Evolutionary conservation across 2,888 invertebrate genomes (phyloP).

Genomic region (Arge pagana): DNA sequence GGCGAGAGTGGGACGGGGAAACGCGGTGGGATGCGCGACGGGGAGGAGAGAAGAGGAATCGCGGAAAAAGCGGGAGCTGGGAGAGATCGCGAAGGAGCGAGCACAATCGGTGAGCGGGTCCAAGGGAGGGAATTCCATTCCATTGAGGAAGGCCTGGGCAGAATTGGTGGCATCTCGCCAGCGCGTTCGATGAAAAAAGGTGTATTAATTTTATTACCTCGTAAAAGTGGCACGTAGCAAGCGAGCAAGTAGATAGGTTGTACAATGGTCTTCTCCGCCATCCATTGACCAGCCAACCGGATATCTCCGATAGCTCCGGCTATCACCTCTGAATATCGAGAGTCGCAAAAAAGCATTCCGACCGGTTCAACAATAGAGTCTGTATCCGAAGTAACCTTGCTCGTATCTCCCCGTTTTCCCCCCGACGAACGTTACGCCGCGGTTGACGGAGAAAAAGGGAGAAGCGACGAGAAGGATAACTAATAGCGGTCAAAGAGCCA

Average conservation of each 20-base stretch:
- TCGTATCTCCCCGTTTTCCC: too few relatives aligned
- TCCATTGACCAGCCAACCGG: conserved; percentile 8
- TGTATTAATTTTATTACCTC: conserved; percentile 26
- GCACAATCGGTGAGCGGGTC: background rate
- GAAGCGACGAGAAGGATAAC: too few relatives aligned
- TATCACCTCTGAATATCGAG: conserved; percentile 9
- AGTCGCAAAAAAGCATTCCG: too few relatives aligned
- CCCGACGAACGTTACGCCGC: too few relatives aligned
- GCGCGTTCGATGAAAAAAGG: conserved; percentile 19
- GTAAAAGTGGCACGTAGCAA: conserved; percentile 21
- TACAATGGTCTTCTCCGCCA: conserved; percentile 7
- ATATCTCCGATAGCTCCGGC: conserved; percentile 16
- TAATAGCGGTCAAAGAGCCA: too few relatives aligned
- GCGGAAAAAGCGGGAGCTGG: conserved; percentile 1
- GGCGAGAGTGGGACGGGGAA: background rate
- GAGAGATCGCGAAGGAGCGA: conserved; percentile 1
- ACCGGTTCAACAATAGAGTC: too few relatives aligned
- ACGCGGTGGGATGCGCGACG: conserved; percentile 1
- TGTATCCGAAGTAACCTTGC: too few relatives aligned
- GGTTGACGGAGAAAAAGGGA: too few relatives aligned
- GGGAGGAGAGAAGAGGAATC: background rate
- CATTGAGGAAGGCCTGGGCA: conserved; percentile 15
- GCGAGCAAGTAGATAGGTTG: conserved; percentile 5
- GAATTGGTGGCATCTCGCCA: conserved; percentile 21
- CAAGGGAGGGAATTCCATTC: too few relatives aligned